Base-by-base conservation (phyloP, 2,888 invertebrate species). In the Mechanitis messenoides region DNA sequence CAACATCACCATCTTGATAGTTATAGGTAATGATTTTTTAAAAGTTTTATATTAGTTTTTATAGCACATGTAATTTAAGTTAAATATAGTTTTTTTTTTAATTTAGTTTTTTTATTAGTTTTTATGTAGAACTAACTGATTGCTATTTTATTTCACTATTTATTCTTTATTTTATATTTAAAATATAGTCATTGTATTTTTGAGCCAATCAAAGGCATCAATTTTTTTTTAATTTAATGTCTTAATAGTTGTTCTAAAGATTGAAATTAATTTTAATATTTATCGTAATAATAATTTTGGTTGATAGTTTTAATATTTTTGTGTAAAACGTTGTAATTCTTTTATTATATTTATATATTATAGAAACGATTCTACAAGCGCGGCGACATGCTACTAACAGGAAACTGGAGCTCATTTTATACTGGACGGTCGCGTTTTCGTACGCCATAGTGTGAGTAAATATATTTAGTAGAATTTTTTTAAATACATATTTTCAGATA, bases 351-450 rank as follows among this genome's bases (percentile, higher is more conserved):
- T 28, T 42, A 42, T 11, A 42, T 42, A 31, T 31, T 50, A 66
- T 90, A 2, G 92, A 92, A 68, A 83, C 91, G 0, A 33, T 88
- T 0, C 80, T 90, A n/a, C 82, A 81, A 53, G 69, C 84, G 0
- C 72, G 87, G 45, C 72, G 85, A 55, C 59, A 78, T 0, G 84
- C 89, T 0, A 72, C 76, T 0, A 71, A 84, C 53, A 63, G 53
- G 47, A 80, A 75, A 54, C 1, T 83, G 54, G 89, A 90, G 65
- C 62, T 80, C 5, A 71, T 70, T 3, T 5, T 84, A 3, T 78
- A 75, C 28, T 74, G 72, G 0, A 54, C 71, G 0, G 65, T 81
- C 0, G 79, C 78, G 0, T 65, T 87, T 0, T 33, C 69, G 0
- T 88, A 90, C 70, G 85, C 87, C 64, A 66, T 85, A 58, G 83